A percentile compares a stretch with the other conserved stretches of the same genome.
Conservation (phyloP, 2,797 vertebrate species). For the Sciaenops ocellatus region DNA sequence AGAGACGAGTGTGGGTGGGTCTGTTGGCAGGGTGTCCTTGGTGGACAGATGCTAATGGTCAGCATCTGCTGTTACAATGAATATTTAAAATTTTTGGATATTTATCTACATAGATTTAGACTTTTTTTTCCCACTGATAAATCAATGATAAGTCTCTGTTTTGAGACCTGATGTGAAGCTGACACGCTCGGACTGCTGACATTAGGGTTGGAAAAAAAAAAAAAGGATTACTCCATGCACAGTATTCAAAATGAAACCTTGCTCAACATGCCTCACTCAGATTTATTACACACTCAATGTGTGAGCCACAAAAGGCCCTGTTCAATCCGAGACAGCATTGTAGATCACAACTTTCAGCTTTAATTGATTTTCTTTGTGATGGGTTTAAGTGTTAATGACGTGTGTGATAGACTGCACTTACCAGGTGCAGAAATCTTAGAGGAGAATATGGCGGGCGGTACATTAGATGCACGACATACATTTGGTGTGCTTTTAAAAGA, state of each 20-base stretch:
- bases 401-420: slow-evolving; percentile 22
- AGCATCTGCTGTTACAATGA: slow-evolving; percentile 42
- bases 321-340: slow-evolving; percentile 50
- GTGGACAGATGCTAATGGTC: slow-evolving; percentile 52
- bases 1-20: slow-evolving; percentile 30
- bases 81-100: slow-evolving; percentile 39
- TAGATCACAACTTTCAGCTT: slow-evolving; percentile 52
- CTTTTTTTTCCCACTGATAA: too few relatives aligned
- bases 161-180: too few relatives aligned
- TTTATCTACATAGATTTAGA: slow-evolving; percentile 1
- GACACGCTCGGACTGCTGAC: slow-evolving; percentile 9
- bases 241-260: slow-evolving; percentile 39
- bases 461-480: slow-evolving; percentile 11
- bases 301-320: slow-evolving; percentile 34
- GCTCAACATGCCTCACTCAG: slow-evolving; percentile 1
- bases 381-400: slow-evolving; percentile 42
- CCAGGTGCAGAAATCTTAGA: slow-evolving; percentile 26
- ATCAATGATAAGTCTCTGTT: too few relatives aligned
- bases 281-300: slow-evolving; percentile 38
- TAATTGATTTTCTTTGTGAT: slow-evolving; percentile 56
- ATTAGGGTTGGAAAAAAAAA: background rate
- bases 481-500: slow-evolving; percentile 27
- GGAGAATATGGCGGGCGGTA: slow-evolving; percentile 13
- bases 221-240: slow-evolving; percentile 18
- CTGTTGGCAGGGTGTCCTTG: slow-evolving; percentile 36